These are phyloP conservation scores for Myotis davidii DNA, from an alignment of 2,113 vertebrate genomes.

Conservation along the genomic window DNA sequence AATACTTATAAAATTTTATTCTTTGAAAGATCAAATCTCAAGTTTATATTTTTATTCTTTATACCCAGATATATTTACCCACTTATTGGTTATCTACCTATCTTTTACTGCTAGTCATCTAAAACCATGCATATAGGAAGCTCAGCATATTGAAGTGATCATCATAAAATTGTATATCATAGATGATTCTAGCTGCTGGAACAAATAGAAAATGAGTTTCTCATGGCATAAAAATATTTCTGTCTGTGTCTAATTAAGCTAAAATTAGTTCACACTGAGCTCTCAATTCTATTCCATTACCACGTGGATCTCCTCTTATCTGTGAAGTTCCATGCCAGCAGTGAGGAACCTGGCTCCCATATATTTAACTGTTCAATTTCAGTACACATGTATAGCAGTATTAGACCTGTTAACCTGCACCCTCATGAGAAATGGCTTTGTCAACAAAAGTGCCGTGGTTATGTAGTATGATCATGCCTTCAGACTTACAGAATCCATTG, in stretches of 20 bases:
- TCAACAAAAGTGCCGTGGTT: neutral
- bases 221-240: neutral
- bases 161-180: neutral
- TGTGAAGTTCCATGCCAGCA: neutral
- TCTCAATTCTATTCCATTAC: neutral
- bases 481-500: neutral
- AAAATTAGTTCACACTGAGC: neutral
- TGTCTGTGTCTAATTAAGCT: neutral
- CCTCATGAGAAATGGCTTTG: neutral
- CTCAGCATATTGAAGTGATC: neutral
- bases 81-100: neutral
- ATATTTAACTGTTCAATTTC: neutral
- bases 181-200: neutral
- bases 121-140: neutral
- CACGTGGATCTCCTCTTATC: neutral
- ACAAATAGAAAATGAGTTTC: neutral
- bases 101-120: neutral
- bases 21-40: neutral
- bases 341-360: neutral
- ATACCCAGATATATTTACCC: neutral
- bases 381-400: neutral
- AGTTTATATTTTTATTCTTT: neutral
- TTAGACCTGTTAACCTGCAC: neutral
- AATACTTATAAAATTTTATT: neutral
- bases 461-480: neutral